phyloP scores from a whole-genome alignment of 2,113 vertebrate species.

The Psammodynastes pulverulentus region DNA sequence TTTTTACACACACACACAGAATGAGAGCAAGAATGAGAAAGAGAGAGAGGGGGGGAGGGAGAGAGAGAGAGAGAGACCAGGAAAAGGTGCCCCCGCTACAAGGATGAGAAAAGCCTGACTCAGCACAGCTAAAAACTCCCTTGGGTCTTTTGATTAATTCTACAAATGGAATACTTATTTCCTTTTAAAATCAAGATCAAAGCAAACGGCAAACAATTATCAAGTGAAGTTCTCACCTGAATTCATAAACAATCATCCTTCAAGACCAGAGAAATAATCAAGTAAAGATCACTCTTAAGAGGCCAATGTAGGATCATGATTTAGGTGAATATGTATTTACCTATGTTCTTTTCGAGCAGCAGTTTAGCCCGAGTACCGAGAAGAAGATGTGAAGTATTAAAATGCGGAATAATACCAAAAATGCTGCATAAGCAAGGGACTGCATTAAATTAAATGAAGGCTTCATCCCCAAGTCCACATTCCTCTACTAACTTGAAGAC shows the following conservation, averaged over 20 bases:
- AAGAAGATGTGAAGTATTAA: fast-evolving
- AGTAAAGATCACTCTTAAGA: neutral
- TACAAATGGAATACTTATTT: slow-evolving; percentile 36
- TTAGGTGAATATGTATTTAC: neutral
- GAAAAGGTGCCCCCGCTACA: neutral
- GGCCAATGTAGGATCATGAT: neutral
- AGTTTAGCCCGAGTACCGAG: neutral
- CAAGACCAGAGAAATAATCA: neutral
- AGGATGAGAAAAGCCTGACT: neutral
- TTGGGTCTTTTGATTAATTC: slow-evolving; percentile 44
- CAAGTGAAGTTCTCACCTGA: neutral
- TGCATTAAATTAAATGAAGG: neutral
- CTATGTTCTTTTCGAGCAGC: neutral
- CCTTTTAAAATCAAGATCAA: slow-evolving; percentile 58
- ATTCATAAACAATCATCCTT: slow-evolving; percentile 30
- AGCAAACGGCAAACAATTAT: slow-evolving; percentile 43
- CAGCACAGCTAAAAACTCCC: slow-evolving; percentile 20
- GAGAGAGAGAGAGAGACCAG: neutral
- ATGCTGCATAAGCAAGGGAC: neutral
- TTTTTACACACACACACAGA: too few species aligned
- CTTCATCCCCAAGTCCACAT: neutral
- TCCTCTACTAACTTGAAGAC: neutral
- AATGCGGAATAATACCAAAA: neutral
- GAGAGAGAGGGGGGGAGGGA: too few species aligned
- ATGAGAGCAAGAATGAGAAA: too few species aligned